Percentiles rank a stretch among this genome's conserved stretches.
phyloP scores from a whole-genome alignment of 1,140 invertebrate genomes.

The Drosophila aff. region DNA sequence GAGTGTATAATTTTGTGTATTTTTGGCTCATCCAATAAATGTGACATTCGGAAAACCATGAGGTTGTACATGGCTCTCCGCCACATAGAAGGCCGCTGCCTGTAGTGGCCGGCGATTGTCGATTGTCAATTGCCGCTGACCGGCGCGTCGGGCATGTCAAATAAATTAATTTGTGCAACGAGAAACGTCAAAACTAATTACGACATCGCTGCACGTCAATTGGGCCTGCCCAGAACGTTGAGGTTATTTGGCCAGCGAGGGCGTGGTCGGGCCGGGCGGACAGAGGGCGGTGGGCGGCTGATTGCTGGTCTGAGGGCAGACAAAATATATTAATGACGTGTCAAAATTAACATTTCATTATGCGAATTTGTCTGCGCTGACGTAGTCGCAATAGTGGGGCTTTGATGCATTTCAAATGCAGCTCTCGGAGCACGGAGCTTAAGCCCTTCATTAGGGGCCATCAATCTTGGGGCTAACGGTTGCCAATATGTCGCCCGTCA shows the following conservation, averaged over 20 bases:
- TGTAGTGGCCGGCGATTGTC: constrained; percentile 43
- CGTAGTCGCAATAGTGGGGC: constrained; percentile 7
- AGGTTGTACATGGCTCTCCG: constrained; percentile 25
- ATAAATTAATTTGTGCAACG: constrained; percentile 85
- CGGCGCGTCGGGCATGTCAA: constrained; percentile 77
- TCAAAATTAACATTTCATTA: constrained; percentile 85
- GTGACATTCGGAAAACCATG: constrained; percentile 70
- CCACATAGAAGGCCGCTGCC: constrained; percentile 1
- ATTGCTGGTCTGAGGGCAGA: constrained; percentile 49
- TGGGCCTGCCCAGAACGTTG: constrained; percentile 44
- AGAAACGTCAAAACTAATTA: constrained; percentile 85
- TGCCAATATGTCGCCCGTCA: constrained; percentile 77
- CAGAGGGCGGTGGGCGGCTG: background rate
- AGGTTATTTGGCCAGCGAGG: constrained; percentile 29
- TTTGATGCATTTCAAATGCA: constrained; percentile 51
- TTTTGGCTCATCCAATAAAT: constrained; percentile 70
- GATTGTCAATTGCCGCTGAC: constrained; percentile 71
- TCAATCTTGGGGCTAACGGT: constrained; percentile 66
- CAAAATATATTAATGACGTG: constrained; percentile 85
- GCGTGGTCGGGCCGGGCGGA: constrained; percentile 2
- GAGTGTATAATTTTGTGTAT: constrained; percentile 25
- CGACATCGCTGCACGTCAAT: constrained; percentile 71
- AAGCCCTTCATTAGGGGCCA: constrained; percentile 42
- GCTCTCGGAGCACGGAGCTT: background rate
- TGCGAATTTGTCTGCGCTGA: constrained; percentile 58